phyloP scores from a whole-genome alignment of 64 coral and sea anemone species.

The Montipora sp. region DNA sequence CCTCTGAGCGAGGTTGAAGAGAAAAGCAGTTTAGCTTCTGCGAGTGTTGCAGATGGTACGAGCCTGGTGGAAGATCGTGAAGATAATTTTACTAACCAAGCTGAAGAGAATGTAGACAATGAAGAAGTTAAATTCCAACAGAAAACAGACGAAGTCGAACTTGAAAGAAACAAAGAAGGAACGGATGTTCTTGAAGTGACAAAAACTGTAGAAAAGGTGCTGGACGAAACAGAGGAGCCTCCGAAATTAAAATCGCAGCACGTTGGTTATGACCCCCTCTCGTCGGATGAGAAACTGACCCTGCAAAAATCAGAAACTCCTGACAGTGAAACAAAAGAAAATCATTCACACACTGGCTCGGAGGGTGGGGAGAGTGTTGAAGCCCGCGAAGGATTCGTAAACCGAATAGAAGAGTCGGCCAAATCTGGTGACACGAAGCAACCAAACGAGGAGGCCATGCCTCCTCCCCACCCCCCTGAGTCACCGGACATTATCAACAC shows the following conservation, averaged over 20 bases:
- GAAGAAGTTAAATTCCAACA: not conserved
- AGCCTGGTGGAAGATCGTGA: not conserved
- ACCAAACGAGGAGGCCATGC: not conserved
- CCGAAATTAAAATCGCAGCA: not conserved
- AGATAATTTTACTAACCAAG: not conserved
- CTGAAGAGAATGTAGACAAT: not conserved
- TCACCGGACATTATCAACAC: constrained; percentile 63
- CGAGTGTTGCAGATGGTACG: constrained; percentile 46
- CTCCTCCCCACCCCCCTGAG: constrained; percentile 59
- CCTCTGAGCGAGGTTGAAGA: constrained; percentile 86
- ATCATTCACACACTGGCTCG: not conserved
- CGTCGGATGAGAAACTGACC: not conserved
- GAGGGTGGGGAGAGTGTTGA: not conserved
- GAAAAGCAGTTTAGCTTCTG: constrained; percentile 64
- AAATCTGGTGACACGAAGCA: not conserved
- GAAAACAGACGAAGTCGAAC: not conserved
- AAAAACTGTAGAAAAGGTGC: not conserved
- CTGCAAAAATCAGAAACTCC: not conserved
- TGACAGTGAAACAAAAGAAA: not conserved
- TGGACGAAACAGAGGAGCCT: not conserved
- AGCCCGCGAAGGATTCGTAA: not conserved
- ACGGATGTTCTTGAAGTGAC: not conserved
- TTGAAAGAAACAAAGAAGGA: not conserved
- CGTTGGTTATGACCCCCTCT: not conserved
- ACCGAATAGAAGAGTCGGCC: not conserved